Base-by-base conservation (phyloP, 2,888 invertebrate species). In the Omphaloscelis lunosa region DNA sequence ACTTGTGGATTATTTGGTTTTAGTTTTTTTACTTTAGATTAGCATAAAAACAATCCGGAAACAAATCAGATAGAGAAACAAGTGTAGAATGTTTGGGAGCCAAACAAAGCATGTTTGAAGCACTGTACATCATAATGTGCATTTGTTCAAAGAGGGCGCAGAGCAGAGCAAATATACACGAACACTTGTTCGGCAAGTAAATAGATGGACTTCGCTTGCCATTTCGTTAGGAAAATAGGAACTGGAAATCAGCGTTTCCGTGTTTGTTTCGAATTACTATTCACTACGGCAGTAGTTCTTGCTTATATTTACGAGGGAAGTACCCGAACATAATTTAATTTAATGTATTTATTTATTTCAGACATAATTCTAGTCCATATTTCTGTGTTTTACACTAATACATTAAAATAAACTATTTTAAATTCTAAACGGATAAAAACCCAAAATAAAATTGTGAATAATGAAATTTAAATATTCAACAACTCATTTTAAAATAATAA, bases 41-140 rank as follows among this genome's bases (percentile, higher is more conserved):
- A 34, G 34, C 59, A 61, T 73, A 56, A 3, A 83, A 68, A 59
- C 23, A 56, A 63, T 23, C 59, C 77, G 68, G 79, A 83, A 82
- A 76, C 9, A 58, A 83, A 75, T 71, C 75, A 78, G 45, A 66
- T 61, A 65, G 61, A n/a, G 72, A 62, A 79, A 80, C 69, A 72
- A 71, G 51, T 80, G 67, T 34, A 75, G 69, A 12, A 41, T 80
- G 68, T 84, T 86, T 77, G 34, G 53, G 41, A 53, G 39, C 9
- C 56, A 86, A 69, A 84, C 75, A 84, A 83, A 80, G 65, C 68
- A 56, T 41, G 11, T 27, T 66, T 45, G 45, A 70, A 75, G 45
- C 48, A 75, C 76, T 77, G 72, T 75, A 86, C n/a, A 77, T 77
- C 56, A 77, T 81, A 48, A 66, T 75, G 73, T 78, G 79, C 79